phyloP scores from a whole-genome alignment of 2,888 invertebrate genomes.

The Cylindroiulus punctatus region DNA sequence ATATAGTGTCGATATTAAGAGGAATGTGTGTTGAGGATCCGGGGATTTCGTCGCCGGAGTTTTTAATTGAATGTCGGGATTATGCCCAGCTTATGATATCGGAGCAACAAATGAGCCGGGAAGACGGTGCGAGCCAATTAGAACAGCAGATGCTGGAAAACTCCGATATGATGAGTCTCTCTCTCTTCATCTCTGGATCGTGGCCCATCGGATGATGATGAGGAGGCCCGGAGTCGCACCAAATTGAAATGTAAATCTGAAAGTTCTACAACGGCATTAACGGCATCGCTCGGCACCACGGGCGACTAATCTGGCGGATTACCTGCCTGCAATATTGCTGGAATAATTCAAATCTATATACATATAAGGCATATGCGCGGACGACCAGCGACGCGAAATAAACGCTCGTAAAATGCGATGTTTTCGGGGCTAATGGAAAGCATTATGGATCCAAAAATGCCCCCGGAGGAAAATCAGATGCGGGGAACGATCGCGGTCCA shows the following conservation, averaged over 20 bases:
- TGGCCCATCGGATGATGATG: no score
- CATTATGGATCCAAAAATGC: background rate
- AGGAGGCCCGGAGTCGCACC: background rate
- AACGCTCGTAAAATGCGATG: constrained; percentile 6
- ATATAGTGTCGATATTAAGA: background rate
- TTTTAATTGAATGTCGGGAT: constrained; percentile 13
- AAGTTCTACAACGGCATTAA: constrained; percentile 10
- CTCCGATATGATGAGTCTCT: background rate
- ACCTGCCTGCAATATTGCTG: background rate
- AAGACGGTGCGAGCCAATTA: constrained; percentile 24
- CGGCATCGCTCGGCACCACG: background rate
- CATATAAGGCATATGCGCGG: background rate
- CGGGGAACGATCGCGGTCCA: background rate
- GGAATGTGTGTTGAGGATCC: background rate
- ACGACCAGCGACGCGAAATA: background rate
- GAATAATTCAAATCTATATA: constrained; percentile 13
- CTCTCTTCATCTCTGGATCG: no score
- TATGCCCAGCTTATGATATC: constrained; percentile 5
- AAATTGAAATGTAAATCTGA: constrained; percentile 43
- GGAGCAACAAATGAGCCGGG: constrained; percentile 15
- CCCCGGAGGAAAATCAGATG: background rate
- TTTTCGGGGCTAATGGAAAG: constrained; percentile 1
- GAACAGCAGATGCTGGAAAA: background rate
- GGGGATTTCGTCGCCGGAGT: background rate
- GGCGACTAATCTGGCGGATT: constrained; percentile 30